A percentile compares a stretch with the other conserved stretches of the same genome.
Evolutionary conservation across 2,113 vertebrate species (phyloP).

Genomic region (Epinephelus lanceolatus): DNA sequence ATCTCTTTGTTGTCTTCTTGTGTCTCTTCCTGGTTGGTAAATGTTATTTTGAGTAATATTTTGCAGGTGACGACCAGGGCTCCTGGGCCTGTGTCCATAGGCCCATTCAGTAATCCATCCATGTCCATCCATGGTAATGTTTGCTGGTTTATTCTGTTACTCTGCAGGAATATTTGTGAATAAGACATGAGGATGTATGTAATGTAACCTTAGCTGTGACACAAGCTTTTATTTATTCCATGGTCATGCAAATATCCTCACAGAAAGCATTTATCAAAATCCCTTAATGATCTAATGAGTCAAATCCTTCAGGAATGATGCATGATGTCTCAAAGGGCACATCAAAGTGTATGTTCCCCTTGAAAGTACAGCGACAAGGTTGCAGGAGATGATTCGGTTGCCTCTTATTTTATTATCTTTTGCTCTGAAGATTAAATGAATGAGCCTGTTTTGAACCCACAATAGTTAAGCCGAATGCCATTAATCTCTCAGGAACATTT

Average conservation of each 20-base stretch:
- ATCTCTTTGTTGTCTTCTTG: no score
- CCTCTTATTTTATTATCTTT: constrained; percentile 32
- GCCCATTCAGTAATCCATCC: no score
- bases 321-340: constrained; percentile 30
- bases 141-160: not conserved
- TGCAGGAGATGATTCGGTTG: constrained; percentile 22
- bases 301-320: constrained; percentile 3
- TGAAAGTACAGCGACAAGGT: constrained; percentile 41
- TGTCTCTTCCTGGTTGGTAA: no score
- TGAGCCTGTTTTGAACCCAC: constrained; percentile 29
- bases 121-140: not conserved
- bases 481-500: constrained; percentile 52
- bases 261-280: constrained; percentile 27
- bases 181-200: not conserved
- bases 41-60: no score
- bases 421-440: constrained; percentile 33
- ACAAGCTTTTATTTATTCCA: not conserved
- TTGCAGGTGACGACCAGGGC: no score
- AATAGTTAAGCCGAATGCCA: constrained; percentile 30
- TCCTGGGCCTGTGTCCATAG: no score
- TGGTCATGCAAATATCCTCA: constrained; percentile 11
- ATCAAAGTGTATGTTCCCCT: constrained; percentile 42
- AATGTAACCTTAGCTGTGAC: not conserved
- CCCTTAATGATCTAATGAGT: constrained; percentile 24
- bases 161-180: not conserved